Evolutionary conservation across 2,113 vertebrate species (phyloP).

Genomic region (Hymenochirus boettgeri): DNA sequence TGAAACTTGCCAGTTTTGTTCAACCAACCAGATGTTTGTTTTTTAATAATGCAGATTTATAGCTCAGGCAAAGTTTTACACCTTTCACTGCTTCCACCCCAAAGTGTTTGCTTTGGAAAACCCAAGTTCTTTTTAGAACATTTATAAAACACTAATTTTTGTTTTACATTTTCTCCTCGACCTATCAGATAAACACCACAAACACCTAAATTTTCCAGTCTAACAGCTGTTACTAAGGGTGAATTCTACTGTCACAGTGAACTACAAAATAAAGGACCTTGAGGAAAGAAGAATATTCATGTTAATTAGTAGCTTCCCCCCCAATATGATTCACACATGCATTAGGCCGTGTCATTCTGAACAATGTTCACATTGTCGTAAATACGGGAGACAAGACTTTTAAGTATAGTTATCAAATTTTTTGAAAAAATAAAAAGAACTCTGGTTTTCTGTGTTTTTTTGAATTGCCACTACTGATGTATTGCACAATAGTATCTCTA

Average conservation of each 20-base stretch:
- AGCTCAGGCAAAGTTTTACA: too few species aligned
- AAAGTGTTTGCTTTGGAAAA: too few species aligned
- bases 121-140: not conserved
- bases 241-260: constrained; percentile 59
- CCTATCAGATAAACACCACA: constrained; percentile 62
- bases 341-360: constrained; percentile 77
- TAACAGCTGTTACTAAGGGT: constrained; percentile 65
- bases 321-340: constrained; percentile 80
- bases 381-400: constrained; percentile 72
- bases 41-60: too few species aligned
- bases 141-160: not conserved
- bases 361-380: constrained; percentile 75
- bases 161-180: constrained; percentile 43
- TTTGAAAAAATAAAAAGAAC: constrained; percentile 67
- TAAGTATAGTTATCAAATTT: constrained; percentile 77
- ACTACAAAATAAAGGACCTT: constrained; percentile 76
- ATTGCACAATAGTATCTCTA: constrained; percentile 69
- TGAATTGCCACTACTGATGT: constrained; percentile 66
- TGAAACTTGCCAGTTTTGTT: too few species aligned
- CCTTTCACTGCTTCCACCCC: too few species aligned
- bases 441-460: constrained; percentile 63
- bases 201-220: constrained; percentile 67
- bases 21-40: too few species aligned
- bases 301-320: constrained; percentile 92
- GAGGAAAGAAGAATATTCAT: constrained; percentile 84